Evolutionary conservation across 2,113 vertebrate species (phyloP), one percentile per base, ranked within the genome.

Genomic region (Petrocephalus zakoni): DNA sequence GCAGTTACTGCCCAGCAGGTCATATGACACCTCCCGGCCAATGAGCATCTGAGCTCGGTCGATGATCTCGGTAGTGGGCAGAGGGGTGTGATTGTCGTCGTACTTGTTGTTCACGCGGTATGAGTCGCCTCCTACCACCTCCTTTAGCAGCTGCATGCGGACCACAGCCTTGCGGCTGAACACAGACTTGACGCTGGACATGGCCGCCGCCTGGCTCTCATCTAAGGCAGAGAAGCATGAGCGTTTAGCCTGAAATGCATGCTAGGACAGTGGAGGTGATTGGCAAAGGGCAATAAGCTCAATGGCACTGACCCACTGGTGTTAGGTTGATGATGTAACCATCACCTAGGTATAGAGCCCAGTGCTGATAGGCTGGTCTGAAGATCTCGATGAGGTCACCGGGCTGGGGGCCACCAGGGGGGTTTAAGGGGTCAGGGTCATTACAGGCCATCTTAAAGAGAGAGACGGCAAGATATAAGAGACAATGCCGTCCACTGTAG

Each of bases 341-440:
- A 0, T 98, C 97, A 88, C 97, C 97, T 91, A 98, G 78, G 92
- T 98, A 99, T 29, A 99, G 94, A 7, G 97, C 97, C 97, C 98
- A 99, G 92, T 99, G 98, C 93, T 98, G 97, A 93, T 98, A 98
- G 68, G 94, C 94, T 8, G 94, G 94, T 88, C 97, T 94, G 90
- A 97, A 96, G 90, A 99, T 97, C 94, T 99, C 97, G 11, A 99
- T 98, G 91, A 99, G 96, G 94, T 99, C 98, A 90, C 98, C 98
- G 0, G 96, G 97, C 89, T 94, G 90, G 29, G 97, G 97, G 90
- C 96, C 92, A 10, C 92, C 93, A 10, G 92, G 90, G 88, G 91
- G 90, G 42, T 91, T 90, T 90, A 93, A 87, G 72, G 90, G 91
- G 93, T 96, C 94, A 46, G 91, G 90, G 88, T 93, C 91, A 89